Evolutionary conservation across 2,888 invertebrate species (phyloP).

Genomic region (Macrostomum cliftonense): DNA sequence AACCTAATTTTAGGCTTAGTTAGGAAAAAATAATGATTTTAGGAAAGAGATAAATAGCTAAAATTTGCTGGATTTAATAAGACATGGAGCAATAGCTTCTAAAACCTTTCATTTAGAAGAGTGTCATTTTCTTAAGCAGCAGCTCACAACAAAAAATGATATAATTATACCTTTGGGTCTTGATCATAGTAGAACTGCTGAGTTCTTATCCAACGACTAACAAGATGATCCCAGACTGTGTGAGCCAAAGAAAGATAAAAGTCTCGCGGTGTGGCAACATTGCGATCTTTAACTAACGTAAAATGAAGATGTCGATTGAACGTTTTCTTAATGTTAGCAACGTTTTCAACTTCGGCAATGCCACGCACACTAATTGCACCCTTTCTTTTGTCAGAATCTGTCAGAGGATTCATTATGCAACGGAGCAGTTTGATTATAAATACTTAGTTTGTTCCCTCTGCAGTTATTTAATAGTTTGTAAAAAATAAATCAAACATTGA

Average conservation of each 20-base stretch:
- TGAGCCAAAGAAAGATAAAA: constrained; percentile 93
- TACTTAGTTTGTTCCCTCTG: too few relatives aligned
- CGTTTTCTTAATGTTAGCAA: constrained; percentile 81
- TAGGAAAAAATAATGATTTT: too few relatives aligned
- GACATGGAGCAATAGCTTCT: too few relatives aligned
- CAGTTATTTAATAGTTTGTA: too few relatives aligned
- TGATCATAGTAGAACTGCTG: constrained; percentile 97
- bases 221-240: constrained; percentile 89
- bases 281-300: constrained; percentile 92
- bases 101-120: too few relatives aligned
- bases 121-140: too few relatives aligned
- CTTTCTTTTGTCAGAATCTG: constrained; percentile 49
- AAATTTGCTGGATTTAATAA: too few relatives aligned
- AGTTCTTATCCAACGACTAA: constrained; percentile 93
- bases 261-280: constrained; percentile 91
- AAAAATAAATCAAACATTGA: too few relatives aligned
- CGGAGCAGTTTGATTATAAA: too few relatives aligned
- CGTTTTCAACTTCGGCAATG: constrained; percentile 87
- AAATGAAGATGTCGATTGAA: constrained; percentile 98
- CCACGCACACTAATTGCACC: constrained; percentile 84
- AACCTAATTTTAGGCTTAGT: too few relatives aligned
- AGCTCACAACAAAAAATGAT: too few relatives aligned
- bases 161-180: constrained; percentile 70
- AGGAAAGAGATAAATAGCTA: too few relatives aligned
- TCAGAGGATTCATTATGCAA: constrained; percentile 10